Base-by-base conservation (phyloP, 1,140 invertebrate species). In the Zaprionus camerounensis region DNA sequence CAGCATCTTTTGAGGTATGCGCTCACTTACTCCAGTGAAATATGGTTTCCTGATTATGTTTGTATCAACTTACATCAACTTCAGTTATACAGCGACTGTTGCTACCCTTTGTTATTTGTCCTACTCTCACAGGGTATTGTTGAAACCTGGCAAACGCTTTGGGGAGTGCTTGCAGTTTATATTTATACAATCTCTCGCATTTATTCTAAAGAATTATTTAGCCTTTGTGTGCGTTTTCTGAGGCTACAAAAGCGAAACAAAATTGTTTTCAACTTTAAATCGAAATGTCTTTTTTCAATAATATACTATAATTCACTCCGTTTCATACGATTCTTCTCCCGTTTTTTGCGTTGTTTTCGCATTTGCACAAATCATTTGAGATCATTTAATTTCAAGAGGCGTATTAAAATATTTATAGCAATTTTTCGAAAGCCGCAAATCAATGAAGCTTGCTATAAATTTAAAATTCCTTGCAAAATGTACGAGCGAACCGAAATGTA, bases 401-500 rank as follows among this genome's bases (percentile, higher is more conserved):
- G 24, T 38, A 59, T 59, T 75, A 20, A 53, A 71, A 59, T 51
- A 71, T 61, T 76, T 44, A 71, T 65, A 17, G 31, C 41, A 44
- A 34, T 44, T 44, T 59, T 55, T 64, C 7, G 28, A 38, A 31
- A 44, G 51, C 72, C 26, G 22, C 57, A 69, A 62, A 69, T 69
- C 73, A 81, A 85, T 85, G 65, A 61, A 41, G 26, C 58, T 49
- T 64, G 57, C 53, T 63, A 84, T 78, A 84, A 71, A 76, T 80
- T 46, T 62, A 51, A 62, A 62, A 61, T 58, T 53, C 51, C 11
- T 22, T 51, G 26, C 56, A 49, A 73, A 38, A 51, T 49, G 24
- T 51, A 34, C 24, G 49, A 20, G 22, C 22, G 31, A 64, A 44
- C 70, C 53, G 17, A 57, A 28, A 73, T 81, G 65, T 71, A 71